phyloP scores from a whole-genome alignment of 2,797 vertebrate species.

The Aeoliscus strigatus region DNA sequence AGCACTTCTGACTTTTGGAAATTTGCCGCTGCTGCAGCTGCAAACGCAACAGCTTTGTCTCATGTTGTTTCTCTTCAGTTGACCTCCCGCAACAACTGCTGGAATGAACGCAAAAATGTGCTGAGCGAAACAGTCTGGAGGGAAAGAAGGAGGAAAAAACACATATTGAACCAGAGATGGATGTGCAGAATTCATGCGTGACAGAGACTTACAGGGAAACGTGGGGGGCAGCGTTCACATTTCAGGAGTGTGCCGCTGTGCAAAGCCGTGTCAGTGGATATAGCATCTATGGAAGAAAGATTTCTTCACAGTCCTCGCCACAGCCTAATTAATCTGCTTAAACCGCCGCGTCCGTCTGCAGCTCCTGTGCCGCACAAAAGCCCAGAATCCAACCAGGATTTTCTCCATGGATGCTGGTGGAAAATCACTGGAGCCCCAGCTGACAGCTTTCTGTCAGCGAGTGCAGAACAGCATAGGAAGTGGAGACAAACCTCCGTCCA shows the following conservation, averaged over 20 bases:
- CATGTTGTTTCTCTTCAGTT: constrained; percentile 6
- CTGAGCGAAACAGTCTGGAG: constrained; percentile 43
- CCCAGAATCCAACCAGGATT: constrained; percentile 63
- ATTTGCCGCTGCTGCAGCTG: constrained; percentile 6
- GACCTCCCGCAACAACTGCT: no score
- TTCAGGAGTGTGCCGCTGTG: constrained; percentile 51
- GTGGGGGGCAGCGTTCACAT: constrained; percentile 44
- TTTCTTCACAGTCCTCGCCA: constrained; percentile 71
- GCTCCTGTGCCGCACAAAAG: constrained; percentile 69
- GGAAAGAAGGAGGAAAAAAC: constrained; percentile 40
- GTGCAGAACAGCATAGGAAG: constrained; percentile 53
- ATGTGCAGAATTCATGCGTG: constrained; percentile 16
- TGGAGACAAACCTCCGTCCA: constrained; percentile 42
- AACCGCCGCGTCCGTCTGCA: constrained; percentile 67
- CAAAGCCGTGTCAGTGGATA: constrained; percentile 68
- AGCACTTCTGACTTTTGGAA: constrained; percentile 23
- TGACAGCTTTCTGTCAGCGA: constrained; percentile 67
- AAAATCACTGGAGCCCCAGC: constrained; percentile 57
- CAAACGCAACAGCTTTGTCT: constrained; percentile 3
- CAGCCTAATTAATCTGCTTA: constrained; percentile 78
- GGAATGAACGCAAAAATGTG: constrained; percentile 50
- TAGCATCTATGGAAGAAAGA: constrained; percentile 68
- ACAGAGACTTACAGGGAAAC: constrained; percentile 16
- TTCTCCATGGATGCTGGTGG: constrained; percentile 65
- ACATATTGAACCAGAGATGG: constrained; percentile 50